phyloP scores from a whole-genome alignment of 2,797 vertebrate genomes.

The Sus cebifrons region DNA sequence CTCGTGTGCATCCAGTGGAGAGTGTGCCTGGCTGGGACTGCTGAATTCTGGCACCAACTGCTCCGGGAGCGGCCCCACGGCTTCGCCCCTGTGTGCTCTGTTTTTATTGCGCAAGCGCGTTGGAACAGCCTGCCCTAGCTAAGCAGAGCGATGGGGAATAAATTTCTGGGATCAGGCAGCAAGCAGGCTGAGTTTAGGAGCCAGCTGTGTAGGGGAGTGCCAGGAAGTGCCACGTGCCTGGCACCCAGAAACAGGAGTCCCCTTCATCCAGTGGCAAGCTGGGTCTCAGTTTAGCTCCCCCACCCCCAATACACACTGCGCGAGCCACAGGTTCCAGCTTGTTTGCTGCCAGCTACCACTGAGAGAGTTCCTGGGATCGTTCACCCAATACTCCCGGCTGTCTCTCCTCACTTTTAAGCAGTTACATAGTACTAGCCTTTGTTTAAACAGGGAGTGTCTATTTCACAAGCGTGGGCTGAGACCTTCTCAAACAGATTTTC shows the following conservation, averaged over 20 bases:
- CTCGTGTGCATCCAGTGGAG: background rate
- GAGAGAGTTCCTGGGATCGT: slow-evolving; percentile 8
- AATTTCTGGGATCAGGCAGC: background rate
- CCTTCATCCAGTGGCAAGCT: background rate
- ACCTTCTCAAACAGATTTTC: slow-evolving; percentile 27
- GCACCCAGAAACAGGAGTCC: background rate
- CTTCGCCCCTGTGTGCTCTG: background rate
- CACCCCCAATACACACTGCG: background rate
- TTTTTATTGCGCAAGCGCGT: slow-evolving; percentile 30
- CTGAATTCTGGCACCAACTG: background rate
- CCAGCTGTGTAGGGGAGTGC: background rate
- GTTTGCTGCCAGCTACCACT: slow-evolving; percentile 37
- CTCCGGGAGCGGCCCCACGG: background rate
- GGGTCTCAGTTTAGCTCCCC: background rate
- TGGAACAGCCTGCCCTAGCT: background rate
- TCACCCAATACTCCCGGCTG: background rate
- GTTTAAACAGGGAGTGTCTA: slow-evolving; percentile 49
- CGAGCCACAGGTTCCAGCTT: background rate
- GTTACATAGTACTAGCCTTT: slow-evolving; percentile 27
- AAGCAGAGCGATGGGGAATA: background rate
- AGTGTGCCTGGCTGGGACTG: background rate
- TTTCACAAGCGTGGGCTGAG: background rate
- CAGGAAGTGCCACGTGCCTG: background rate
- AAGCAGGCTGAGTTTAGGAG: slow-evolving; percentile 15
- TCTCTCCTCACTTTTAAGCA: background rate